Percentiles rank a stretch among this genome's conserved stretches.
Conservation (phyloP, 35 echinoderm and acorn worm species). For the Apostichopus parvimensis region DNA sequence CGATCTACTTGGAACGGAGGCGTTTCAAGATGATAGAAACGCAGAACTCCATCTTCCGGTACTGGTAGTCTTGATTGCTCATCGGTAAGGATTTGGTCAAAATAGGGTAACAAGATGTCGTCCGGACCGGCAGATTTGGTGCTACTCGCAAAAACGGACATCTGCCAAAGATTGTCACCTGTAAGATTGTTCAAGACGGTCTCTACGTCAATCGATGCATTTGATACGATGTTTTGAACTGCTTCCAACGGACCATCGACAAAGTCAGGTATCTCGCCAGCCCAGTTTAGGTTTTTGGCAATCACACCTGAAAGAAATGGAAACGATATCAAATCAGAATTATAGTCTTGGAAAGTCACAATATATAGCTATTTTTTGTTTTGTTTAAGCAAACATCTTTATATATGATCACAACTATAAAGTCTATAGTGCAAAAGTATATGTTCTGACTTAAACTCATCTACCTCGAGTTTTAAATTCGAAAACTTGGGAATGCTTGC, state of each 20-base stretch:
- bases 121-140: background rate
- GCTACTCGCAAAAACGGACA: slow-evolving; percentile 75
- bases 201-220: slow-evolving; percentile 49
- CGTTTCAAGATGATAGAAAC: slow-evolving; percentile 63
- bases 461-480: no score
- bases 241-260: background rate
- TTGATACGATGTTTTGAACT: slow-evolving; percentile 40
- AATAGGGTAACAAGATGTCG: slow-evolving; percentile 27
- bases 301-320: slow-evolving; percentile 3
- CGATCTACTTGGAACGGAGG: slow-evolving; percentile 68
- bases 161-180: slow-evolving; percentile 70
- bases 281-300: slow-evolving; percentile 29
- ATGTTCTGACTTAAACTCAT: no score
- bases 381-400: no score
- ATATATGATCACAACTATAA: no score
- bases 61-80: slow-evolving; percentile 58
- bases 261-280: slow-evolving; percentile 40
- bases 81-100: slow-evolving; percentile 68
- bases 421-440: no score
- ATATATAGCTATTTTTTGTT: no score
- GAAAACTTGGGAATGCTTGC: no score
- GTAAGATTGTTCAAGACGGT: slow-evolving; percentile 51
- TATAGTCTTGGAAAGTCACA: no score
- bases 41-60: slow-evolving; percentile 29
- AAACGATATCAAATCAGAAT: no score